Base-by-base conservation (phyloP, 1,140 invertebrate genomes). In the Ips typographus region DNA sequence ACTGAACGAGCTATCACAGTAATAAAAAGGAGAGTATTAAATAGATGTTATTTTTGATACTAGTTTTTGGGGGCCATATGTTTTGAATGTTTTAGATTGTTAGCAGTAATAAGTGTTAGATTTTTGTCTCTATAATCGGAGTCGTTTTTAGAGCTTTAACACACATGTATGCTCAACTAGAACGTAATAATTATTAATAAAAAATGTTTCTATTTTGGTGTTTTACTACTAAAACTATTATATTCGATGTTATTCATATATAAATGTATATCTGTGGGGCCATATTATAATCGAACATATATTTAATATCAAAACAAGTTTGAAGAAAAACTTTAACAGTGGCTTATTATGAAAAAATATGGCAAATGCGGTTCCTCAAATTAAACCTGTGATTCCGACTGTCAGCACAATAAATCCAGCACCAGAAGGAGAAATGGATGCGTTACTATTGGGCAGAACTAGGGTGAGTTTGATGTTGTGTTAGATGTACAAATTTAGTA, bases 371-470 rank as follows among this genome's bases (percentile, higher is more conserved):
- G 71, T 77, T 74, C 70, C 76, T 68, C 76, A 76, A 62, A 57
- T 74, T 52, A 79, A 80, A 68, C 77, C 77, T 64, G 77, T 77
- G 74, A 77, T 78, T 77, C 78, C 83, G 67, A 82, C 82, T 61
- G 77, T 79, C 5, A 79, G 78, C 71, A 74, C 81, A 74, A 77
- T 77, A 75, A 73, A 81, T 40, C 80, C 81, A 38, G 80, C 83
- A 64, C 84, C 86, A 1, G 89, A 89, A 78, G 87, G 88, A 64
- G 89, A 90, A 82, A 90, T 90, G 89, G 89, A 90, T 77, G 89
- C 89, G 53, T 79, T 90, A 59, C 84, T 90, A 49, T 84, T 90
- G 43, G 89, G 89, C 71, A 82, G 88, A 77, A 90, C 88, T 59
- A 84, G 88, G 88, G 89, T 90, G 83, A 89, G 88, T 59, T 59